Evolutionary conservation across 2,888 invertebrate genomes (phyloP), one percentile per base, ranked within the genome.

Genomic region (Minunthozetes semirufus): DNA sequence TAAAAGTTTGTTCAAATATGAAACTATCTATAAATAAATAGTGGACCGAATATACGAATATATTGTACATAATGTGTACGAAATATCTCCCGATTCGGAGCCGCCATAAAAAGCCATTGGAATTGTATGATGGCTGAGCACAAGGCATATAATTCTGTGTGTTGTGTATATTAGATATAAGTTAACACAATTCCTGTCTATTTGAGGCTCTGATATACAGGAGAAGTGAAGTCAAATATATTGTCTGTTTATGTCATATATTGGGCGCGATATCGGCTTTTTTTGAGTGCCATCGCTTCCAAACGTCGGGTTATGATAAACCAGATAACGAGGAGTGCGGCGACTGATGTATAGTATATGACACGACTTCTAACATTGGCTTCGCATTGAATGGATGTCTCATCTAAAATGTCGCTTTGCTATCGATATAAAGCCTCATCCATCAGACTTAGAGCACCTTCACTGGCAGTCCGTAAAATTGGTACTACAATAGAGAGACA

Each of bases 361-460:
- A 56, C 56, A 48, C 46, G 46, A 48, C 50, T 4, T 3, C 56
- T 56, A 56, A 56, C 56, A 56, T 56, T 19, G 33, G 33, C 63
- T 33, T 33, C 25, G 19, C 33, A 9, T 13, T 68, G 68, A 42
- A 68, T 68, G 46, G 68, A 68, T 68, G 68, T 68, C 68, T 68
- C 68, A 68, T 68, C 68, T 25, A 42, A 68, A 38, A 68, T 68
- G 68, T 68, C 42, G 38, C 68, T 42, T 38, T 68, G 22, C 68
- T 68, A 42, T 68, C 42, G 68, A 68, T 68, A 42, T 38, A 42
- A 42, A 22, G 68, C 42, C 68, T 56, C 72, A 72, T 72, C 72
- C 53, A 72, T 72, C 72, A 72, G 72, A 72, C 72, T 72, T 72
- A 72, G 72, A 72, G 72, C 72, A 72, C 72, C 72, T 72, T 50